phyloP scores from a whole-genome alignment of 2,113 vertebrate genomes.

The Thryonomys swinderianus region DNA sequence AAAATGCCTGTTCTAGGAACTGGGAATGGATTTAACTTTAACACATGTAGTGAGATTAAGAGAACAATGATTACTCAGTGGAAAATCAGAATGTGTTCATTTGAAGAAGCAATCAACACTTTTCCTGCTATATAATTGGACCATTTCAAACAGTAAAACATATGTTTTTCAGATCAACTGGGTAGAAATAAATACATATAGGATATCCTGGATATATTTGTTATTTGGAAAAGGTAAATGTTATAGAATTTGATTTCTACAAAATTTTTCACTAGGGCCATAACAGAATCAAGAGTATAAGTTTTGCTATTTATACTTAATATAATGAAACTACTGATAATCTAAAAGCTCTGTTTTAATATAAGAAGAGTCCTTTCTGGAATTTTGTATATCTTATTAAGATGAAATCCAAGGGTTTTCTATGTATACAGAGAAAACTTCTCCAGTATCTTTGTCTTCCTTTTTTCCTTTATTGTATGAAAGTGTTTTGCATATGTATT shows the following conservation, averaged over 20 bases:
- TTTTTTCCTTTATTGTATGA: conserved; percentile 8
- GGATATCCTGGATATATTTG: background rate
- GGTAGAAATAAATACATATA: conserved; percentile 1
- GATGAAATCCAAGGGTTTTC: background rate
- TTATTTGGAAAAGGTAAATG: background rate
- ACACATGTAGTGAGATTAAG: background rate
- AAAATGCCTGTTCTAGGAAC: background rate
- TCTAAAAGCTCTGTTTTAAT: background rate
- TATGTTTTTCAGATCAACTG: background rate
- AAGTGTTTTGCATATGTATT: background rate
- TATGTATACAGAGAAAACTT: background rate
- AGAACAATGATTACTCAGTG: background rate
- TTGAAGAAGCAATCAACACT: background rate
- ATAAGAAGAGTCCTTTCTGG: background rate
- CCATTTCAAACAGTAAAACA: conserved; percentile 14
- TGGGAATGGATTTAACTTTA: background rate
- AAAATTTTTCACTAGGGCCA: background rate
- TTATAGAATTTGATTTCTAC: background rate
- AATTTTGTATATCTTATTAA: background rate
- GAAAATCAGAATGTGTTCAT: background rate
- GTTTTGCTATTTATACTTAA: background rate
- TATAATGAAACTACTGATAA: background rate
- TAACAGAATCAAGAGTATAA: background rate
- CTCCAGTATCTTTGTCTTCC: background rate
- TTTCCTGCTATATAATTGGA: background rate